Percentiles rank a stretch among this genome's conserved stretches.
phyloP scores from a whole-genome alignment of 2,113 vertebrate genomes.

The Alethe castanea region DNA sequence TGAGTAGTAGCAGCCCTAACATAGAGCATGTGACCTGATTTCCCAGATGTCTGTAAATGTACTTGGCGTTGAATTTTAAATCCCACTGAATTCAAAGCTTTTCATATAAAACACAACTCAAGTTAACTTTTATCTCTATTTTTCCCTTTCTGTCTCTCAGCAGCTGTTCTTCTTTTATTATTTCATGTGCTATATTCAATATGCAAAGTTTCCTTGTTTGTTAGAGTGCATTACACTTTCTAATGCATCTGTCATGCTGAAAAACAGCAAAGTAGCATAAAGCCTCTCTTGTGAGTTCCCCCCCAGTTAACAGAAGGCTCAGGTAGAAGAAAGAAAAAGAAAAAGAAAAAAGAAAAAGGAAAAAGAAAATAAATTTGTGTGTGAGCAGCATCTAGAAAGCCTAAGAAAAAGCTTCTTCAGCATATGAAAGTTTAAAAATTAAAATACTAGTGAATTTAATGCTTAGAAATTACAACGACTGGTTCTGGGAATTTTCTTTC shows the following conservation, averaged over 20 bases:
- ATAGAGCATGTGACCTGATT: constrained; percentile 57
- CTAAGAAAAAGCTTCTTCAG: constrained; percentile 3
- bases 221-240: constrained; percentile 66
- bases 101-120: constrained; percentile 45
- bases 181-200: constrained; percentile 62
- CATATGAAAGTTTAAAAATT: constrained; percentile 31
- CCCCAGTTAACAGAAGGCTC: background rate
- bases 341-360: background rate
- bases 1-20: constrained; percentile 6
- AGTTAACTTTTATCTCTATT: constrained; percentile 56
- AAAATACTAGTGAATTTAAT: constrained; percentile 21
- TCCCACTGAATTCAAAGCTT: constrained; percentile 48
- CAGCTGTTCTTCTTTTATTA: constrained; percentile 66
- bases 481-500: background rate
- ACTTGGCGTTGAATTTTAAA: constrained; percentile 58
- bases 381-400: constrained; percentile 10
- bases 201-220: constrained; percentile 59
- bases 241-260: constrained; percentile 59
- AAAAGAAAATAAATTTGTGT: background rate
- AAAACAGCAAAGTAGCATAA: constrained; percentile 61
- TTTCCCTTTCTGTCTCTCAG: constrained; percentile 37
- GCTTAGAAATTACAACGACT: background rate
- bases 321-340: background rate
- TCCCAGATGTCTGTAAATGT: constrained; percentile 46
- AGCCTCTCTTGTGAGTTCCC: constrained; percentile 25